Base-by-base conservation (phyloP, 1,140 invertebrate genomes). In the Sitobion miscanthi region DNA sequence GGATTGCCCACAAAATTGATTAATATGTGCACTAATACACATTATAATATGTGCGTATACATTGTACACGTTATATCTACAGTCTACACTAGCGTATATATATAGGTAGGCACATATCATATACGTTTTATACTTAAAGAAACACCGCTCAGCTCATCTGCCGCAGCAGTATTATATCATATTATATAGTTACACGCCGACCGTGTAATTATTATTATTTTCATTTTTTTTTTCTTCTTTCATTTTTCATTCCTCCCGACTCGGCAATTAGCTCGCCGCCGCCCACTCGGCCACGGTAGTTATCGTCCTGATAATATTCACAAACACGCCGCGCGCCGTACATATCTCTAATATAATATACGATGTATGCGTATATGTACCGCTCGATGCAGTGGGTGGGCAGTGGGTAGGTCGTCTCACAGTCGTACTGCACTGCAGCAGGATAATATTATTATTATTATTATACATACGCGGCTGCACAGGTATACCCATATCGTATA, bases 121-220 rank as follows among this genome's bases (percentile, higher is more conserved):
- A 17, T 38, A 21, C 35, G 25, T 47, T 47, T 87, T n/a, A 47
- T 14, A 47, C 25, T 87, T 17, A 3, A 49, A 25, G 52, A 54
- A 38, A n/a, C 86, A n/a, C 38, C 9, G 83, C 8, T 38, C 38
- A 23, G n/a, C 9, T 85, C 86, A 25, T 42, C 83, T 47, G 45
- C 49, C 20, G 49, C 49, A 52, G 14, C 49, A 17, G 49, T 52
- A 52, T 52, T 42, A 42, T 42, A 42, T 42, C 3, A 42, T 47
- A 38, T 38, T 47, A 11, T 82, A 83, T 83, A 83, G 62, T 17
- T 86, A 30, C 35, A 25, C 49, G 14, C 35, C 52, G 52, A 89
- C 88, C 88, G 52, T 89, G 35, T 89, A 90, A 62, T 90, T 90
- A 89, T 89, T 38, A 54, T 89, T 89, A 52, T 90, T 69, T 77